Evolutionary conservation across 1,140 invertebrate genomes (phyloP).

Genomic region (Aleiodes sp.): DNA sequence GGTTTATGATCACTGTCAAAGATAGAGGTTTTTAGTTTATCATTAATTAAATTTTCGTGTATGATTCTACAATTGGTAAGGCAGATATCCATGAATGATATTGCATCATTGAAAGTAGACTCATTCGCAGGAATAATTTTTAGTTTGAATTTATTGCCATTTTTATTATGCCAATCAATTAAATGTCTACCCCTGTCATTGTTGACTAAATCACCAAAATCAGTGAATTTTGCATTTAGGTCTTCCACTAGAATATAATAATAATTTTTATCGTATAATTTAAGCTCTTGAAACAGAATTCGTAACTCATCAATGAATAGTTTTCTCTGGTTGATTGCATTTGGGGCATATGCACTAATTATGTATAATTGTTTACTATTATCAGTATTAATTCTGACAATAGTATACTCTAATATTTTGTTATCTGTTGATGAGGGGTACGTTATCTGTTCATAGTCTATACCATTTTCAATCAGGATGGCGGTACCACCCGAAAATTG

Average conservation of each 20-base stretch:
- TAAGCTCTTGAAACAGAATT: not conserved
- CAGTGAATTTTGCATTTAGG: not conserved
- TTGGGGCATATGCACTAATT: conserved; percentile 13
- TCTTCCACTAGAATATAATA: conserved; percentile 25
- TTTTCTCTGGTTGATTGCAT: not conserved
- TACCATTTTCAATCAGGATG: conserved; percentile 13
- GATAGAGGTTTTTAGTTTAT: conserved; percentile 9
- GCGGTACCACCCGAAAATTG: conserved; percentile 12
- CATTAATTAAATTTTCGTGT: not conserved
- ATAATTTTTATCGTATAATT: not conserved
- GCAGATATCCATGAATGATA: not conserved
- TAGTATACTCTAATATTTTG: conserved; percentile 45
- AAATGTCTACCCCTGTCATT: not conserved
- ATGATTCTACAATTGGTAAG: not conserved
- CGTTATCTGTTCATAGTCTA: not conserved
- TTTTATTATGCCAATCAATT: not conserved
- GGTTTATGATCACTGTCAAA: conserved; percentile 32
- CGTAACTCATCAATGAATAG: not conserved
- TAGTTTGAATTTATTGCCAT: not conserved
- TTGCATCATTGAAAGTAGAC: not conserved
- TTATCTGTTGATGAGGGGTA: not conserved
- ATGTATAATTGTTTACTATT: conserved; percentile 13
- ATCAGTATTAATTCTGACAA: conserved; percentile 37
- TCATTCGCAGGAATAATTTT: not conserved
- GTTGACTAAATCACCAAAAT: not conserved